Conservation (phyloP, 2,888 invertebrate genomes). For the Leptopilina syphax region DNA sequence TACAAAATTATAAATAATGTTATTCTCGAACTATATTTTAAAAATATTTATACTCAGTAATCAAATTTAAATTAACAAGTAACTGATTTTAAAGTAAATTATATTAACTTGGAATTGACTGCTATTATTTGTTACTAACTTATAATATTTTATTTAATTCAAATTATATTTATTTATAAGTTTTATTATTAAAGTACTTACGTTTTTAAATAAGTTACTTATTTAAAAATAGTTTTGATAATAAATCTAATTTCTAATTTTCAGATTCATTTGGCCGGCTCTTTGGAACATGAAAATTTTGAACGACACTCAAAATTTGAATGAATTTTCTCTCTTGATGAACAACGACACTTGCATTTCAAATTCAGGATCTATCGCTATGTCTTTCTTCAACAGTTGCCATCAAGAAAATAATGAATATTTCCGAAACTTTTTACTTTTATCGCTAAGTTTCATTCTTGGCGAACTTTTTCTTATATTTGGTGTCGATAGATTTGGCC, state of each 20-base stretch:
- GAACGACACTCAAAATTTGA: conserved; percentile 45
- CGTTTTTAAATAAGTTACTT: too few relatives aligned
- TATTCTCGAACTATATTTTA: too few relatives aligned
- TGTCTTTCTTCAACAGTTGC: conserved; percentile 60
- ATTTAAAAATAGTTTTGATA: too few relatives aligned
- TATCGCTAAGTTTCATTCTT: conserved; percentile 63
- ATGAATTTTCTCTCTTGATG: conserved; percentile 4
- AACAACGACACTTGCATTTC: conserved; percentile 53
- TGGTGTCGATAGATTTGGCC: conserved; percentile 61
- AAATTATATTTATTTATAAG: too few relatives aligned
- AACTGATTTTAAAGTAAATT: too few relatives aligned
- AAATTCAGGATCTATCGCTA: conserved; percentile 53
- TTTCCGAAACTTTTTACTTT: conserved; percentile 56
- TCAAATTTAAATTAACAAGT: too few relatives aligned
- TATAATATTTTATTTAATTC: too few relatives aligned
- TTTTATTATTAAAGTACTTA: too few relatives aligned
- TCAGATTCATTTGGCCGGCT: conserved; percentile 59
- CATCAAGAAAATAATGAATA: conserved; percentile 55
- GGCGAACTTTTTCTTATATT: conserved; percentile 61
- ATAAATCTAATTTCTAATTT: neutral
- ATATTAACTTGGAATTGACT: too few relatives aligned
- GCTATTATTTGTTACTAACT: too few relatives aligned
- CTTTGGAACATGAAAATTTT: conserved; percentile 61
- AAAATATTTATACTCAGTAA: too few relatives aligned
- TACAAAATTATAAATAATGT: too few relatives aligned